These are phyloP conservation scores for Gambusia holbrooki DNA, from an alignment of 2,113 vertebrate genomes.

Conservation along the genomic window DNA sequence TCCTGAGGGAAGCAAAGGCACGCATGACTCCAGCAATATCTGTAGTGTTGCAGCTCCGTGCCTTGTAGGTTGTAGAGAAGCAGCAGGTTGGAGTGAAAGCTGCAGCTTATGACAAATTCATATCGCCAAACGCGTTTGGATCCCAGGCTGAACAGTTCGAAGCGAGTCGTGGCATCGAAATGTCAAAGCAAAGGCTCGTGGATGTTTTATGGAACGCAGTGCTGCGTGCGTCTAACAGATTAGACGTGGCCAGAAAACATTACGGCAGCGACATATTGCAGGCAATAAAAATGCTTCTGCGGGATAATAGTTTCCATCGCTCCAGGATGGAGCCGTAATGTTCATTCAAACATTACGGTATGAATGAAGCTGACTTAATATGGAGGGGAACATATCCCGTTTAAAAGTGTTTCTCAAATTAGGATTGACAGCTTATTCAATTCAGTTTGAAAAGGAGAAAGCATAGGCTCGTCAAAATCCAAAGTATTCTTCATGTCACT, in stretches of 20 bases:
- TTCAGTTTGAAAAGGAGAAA: conserved; percentile 14
- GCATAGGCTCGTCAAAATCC: not conserved
- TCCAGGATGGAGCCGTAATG: too few relatives aligned
- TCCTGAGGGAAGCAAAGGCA: conserved; percentile 26
- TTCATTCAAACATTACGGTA: conserved; percentile 17
- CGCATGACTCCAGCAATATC: conserved; percentile 24
- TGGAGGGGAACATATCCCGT: conserved; percentile 12
- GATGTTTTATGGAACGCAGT: conserved; percentile 20
- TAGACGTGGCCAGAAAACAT: conserved; percentile 30
- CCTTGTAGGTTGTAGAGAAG: conserved; percentile 36
- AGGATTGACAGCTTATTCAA: conserved; percentile 26
- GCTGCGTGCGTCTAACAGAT: conserved; percentile 11
- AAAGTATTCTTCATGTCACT: conserved; percentile 5
- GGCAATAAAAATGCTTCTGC: conserved; percentile 38
- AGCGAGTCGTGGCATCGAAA: conserved; percentile 23
- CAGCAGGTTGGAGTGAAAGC: conserved; percentile 41
- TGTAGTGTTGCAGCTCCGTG: conserved; percentile 28
- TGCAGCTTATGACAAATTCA: conserved; percentile 26
- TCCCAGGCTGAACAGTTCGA: conserved; percentile 4
- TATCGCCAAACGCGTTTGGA: conserved; percentile 27
- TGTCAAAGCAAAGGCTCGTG: conserved; percentile 35
- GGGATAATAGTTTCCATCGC: conserved; percentile 36
- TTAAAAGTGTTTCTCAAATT: conserved; percentile 21
- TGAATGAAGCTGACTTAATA: conserved; percentile 31
- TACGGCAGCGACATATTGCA: conserved; percentile 24